Conservation (phyloP, 2,888 invertebrate species). For the Campopleginae sp. region DNA sequence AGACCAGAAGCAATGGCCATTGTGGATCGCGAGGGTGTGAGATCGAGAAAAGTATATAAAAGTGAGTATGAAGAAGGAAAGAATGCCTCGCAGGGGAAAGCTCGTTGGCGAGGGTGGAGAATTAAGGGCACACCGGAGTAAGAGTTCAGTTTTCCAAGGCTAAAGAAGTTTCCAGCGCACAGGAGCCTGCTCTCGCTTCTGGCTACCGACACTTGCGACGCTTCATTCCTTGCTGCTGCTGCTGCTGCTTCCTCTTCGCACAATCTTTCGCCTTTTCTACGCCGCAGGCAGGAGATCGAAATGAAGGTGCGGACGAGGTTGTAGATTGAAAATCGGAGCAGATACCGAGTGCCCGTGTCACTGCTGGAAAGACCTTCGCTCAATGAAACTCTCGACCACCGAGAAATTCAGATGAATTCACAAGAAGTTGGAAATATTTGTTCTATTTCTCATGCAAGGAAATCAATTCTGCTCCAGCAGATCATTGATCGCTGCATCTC, state of each 20-base stretch:
- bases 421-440: slow-evolving; percentile 24
- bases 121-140: slow-evolving; percentile 43
- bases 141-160: slow-evolving; percentile 20
- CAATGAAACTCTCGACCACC: neutral
- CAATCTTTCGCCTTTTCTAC: slow-evolving; percentile 53
- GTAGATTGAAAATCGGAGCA: slow-evolving; percentile 58
- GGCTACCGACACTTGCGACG: slow-evolving; percentile 73
- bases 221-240: too few species aligned
- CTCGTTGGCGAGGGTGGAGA: slow-evolving; percentile 49
- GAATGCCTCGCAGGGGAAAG: slow-evolving; percentile 39
- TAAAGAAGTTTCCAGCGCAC: slow-evolving; percentile 37
- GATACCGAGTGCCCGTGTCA: neutral
- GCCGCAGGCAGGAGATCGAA: slow-evolving; percentile 54
- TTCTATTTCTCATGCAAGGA: slow-evolving; percentile 41
- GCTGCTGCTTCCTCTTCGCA: slow-evolving; percentile 72
- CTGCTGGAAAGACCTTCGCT: neutral
- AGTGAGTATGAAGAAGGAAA: slow-evolving; percentile 54
- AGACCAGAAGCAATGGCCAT: slow-evolving; percentile 54
- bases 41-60: slow-evolving; percentile 31
- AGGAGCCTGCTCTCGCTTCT: slow-evolving; percentile 23
- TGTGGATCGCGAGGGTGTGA: slow-evolving; percentile 29
- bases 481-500: slow-evolving; percentile 28
- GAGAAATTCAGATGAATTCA: slow-evolving; percentile 3
- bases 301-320: slow-evolving; percentile 46
- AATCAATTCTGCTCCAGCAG: slow-evolving; percentile 61